Percentiles rank a stretch among this genome's conserved stretches.
Evolutionary conservation across 2,888 invertebrate genomes (phyloP).

Genomic region (Agrotis exclamationis): DNA sequence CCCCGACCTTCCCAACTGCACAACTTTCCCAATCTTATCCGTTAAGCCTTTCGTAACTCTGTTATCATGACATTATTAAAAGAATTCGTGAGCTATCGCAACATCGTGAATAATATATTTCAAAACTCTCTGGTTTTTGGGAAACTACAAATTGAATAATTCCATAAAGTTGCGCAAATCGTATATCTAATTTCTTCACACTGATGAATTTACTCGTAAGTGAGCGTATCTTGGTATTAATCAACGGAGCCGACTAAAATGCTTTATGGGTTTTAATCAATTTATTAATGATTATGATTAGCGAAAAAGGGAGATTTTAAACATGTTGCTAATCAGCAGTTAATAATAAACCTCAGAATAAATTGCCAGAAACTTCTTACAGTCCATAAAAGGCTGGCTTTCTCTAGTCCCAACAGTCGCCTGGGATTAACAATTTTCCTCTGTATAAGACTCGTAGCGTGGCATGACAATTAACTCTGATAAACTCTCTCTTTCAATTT

Average conservation of each 20-base stretch:
- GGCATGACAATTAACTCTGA: slow-evolving; percentile 35
- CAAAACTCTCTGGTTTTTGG: slow-evolving; percentile 32
- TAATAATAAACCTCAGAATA: neutral
- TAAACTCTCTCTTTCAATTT: slow-evolving; percentile 38
- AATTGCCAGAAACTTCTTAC: slow-evolving; percentile 1
- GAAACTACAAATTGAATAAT: slow-evolving; percentile 36
- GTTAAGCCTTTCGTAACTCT: slow-evolving; percentile 67
- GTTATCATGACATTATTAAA: slow-evolving; percentile 62
- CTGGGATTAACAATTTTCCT: slow-evolving; percentile 28
- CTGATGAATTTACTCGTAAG: slow-evolving; percentile 16
- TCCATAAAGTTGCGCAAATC: slow-evolving; percentile 21
- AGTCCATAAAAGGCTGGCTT: slow-evolving; percentile 22
- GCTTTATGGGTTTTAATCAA: slow-evolving; percentile 11
- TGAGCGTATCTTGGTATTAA: slow-evolving; percentile 26
- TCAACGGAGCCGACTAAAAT: slow-evolving; percentile 1
- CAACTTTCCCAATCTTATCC: slow-evolving; percentile 77
- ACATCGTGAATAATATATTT: slow-evolving; percentile 41
- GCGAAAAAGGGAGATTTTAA: no score
- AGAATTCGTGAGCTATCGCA: slow-evolving; percentile 49
- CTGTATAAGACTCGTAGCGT: slow-evolving; percentile 8
- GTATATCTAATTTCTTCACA: slow-evolving; percentile 16
- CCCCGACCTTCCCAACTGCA: slow-evolving; percentile 75
- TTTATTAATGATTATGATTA: slow-evolving; percentile 1
- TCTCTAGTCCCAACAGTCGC: slow-evolving; percentile 16
- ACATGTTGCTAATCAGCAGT: slow-evolving; percentile 1